Conservation (phyloP, 2,888 invertebrate genomes). For the Phyto melanocephala region DNA sequence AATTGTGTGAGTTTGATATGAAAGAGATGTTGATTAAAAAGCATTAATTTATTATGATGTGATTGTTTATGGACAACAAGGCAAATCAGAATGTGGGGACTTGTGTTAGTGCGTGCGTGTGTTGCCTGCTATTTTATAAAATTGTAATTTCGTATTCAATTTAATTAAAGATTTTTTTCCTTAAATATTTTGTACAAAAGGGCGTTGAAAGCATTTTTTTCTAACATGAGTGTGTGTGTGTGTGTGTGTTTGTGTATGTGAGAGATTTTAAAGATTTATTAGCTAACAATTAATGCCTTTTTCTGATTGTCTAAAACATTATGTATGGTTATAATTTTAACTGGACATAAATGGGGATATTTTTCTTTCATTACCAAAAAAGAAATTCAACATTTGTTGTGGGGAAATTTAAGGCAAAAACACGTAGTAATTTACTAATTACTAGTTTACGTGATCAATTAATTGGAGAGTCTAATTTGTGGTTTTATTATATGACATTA, state of each 20-base stretch:
- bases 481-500: neutral
- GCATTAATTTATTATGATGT: conserved; percentile 60
- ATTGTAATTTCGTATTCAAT: conserved; percentile 24
- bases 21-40: conserved; percentile 55
- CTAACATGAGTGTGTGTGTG: neutral
- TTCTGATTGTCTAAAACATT: conserved; percentile 4
- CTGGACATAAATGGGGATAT: neutral
- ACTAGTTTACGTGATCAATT: neutral
- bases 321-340: no score
- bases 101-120: neutral
- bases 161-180: conserved; percentile 26
- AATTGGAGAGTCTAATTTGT: neutral
- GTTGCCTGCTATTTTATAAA: neutral
- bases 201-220: conserved; percentile 30
- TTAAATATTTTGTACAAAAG: neutral
- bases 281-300: neutral
- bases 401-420: neutral
- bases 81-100: neutral
- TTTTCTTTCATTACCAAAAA: neutral
- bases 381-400: neutral
- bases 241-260: neutral
- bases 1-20: conserved; percentile 33
- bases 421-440: conserved; percentile 8
- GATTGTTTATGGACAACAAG: conserved; percentile 43
- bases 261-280: conserved; percentile 40